phyloP scores from a whole-genome alignment of 2,888 invertebrate genomes.

The Pseudanteris insignis region DNA sequence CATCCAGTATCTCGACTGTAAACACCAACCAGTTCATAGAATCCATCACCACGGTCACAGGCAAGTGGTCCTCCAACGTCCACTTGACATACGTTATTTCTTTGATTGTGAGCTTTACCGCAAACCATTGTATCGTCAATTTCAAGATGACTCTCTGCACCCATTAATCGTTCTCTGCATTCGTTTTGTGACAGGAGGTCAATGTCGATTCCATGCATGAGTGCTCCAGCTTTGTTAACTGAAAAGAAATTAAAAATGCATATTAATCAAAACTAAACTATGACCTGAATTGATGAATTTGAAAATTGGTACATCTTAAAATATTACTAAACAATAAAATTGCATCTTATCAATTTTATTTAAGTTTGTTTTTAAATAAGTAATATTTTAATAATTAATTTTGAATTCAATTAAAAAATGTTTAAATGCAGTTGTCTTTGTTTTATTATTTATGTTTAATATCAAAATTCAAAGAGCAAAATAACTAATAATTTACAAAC shows the following conservation, averaged over 20 bases:
- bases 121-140: conserved; percentile 77
- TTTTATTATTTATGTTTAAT: too few species aligned
- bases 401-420: too few species aligned
- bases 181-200: conserved; percentile 72
- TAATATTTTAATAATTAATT: too few species aligned
- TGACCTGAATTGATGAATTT: neutral
- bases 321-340: neutral
- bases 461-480: too few species aligned
- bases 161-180: conserved; percentile 71
- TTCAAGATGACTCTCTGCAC: conserved; percentile 67
- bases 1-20: conserved; percentile 82
- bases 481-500: neutral
- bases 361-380: too few species aligned
- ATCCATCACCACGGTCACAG: conserved; percentile 76
- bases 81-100: conserved; percentile 81
- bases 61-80: conserved; percentile 85
- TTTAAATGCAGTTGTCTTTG: too few species aligned
- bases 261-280: too few species aligned
- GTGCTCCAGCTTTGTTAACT: conserved; percentile 79
- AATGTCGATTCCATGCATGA: conserved; percentile 79
- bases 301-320: neutral
- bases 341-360: too few species aligned
- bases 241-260: too few species aligned
- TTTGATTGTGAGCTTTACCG: conserved; percentile 71
- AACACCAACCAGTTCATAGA: conserved; percentile 77